Conservation (phyloP, 1,140 invertebrate genomes). For the Bicyclus anynana region DNA sequence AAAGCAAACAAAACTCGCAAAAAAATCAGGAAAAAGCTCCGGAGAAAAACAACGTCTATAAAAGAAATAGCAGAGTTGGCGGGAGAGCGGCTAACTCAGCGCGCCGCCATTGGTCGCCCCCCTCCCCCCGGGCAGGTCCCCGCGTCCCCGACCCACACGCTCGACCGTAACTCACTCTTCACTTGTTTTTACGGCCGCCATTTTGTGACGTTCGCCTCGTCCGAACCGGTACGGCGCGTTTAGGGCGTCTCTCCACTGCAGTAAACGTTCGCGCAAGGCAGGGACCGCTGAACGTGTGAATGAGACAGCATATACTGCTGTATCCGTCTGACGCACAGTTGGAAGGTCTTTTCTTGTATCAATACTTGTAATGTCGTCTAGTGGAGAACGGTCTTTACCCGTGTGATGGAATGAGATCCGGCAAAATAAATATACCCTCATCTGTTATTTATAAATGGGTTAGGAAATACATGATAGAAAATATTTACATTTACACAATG, state of each 20-base stretch:
- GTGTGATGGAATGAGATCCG: too few relatives aligned
- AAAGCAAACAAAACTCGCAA: conserved; percentile 74
- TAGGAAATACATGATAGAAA: too few relatives aligned
- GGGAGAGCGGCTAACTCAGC: conserved; percentile 59
- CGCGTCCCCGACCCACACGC: conserved; percentile 28
- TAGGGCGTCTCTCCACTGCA: conserved; percentile 13
- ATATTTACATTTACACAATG: too few relatives aligned
- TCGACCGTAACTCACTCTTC: conserved; percentile 70
- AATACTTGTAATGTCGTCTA: neutral
- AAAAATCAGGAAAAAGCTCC: conserved; percentile 72
- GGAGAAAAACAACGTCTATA: conserved; percentile 72
- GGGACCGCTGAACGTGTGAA: neutral
- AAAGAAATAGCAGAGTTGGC: conserved; percentile 74
- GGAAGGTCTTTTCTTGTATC: neutral
- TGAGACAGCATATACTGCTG: neutral
- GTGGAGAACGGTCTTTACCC: conserved; percentile 29
- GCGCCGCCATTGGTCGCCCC: conserved; percentile 53
- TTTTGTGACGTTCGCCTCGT: conserved; percentile 71
- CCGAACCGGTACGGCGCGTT: conserved; percentile 28
- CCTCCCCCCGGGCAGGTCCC: conserved; percentile 33
- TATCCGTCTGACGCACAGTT: neutral
- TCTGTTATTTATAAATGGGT: too few relatives aligned
- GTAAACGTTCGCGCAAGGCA: neutral
- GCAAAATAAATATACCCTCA: too few relatives aligned
- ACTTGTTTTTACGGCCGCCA: conserved; percentile 76